Evolutionary conservation across 2,797 vertebrate species (phyloP).

Genomic region (Bucorvus abyssinicus): DNA sequence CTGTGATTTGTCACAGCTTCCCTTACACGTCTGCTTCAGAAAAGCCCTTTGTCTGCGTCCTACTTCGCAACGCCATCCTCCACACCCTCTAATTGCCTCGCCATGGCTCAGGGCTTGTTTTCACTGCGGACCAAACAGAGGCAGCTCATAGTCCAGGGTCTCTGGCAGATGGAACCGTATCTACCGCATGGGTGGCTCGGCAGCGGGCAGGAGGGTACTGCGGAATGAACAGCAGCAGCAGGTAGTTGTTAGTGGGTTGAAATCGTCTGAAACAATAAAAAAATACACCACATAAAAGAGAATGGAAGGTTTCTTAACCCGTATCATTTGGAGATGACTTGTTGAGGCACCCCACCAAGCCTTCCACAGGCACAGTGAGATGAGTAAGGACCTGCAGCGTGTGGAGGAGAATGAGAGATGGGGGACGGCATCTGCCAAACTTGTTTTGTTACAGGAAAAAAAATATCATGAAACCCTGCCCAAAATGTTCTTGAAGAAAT

Average conservation of each 20-base stretch:
- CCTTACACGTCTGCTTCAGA: not conserved
- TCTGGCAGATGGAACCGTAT: not conserved
- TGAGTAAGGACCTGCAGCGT: not conserved
- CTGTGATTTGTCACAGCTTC: not conserved
- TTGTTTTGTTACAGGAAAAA: not conserved
- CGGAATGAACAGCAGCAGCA: not conserved
- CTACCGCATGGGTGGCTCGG: fast-evolving
- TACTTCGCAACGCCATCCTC: not conserved
- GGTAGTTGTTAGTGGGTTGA: not conserved
- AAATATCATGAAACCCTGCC: not conserved
- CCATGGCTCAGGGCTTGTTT: not conserved
- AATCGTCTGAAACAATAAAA: not conserved
- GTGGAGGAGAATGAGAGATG: not conserved
- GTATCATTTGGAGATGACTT: not conserved
- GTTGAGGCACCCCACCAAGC: not conserved
- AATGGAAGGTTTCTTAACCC: not conserved
- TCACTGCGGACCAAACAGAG: not conserved
- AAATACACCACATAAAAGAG: not conserved
- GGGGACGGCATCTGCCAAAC: not conserved
- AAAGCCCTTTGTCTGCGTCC: not conserved
- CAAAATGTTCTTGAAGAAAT: not conserved
- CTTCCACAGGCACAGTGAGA: not conserved
- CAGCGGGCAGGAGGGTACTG: not conserved
- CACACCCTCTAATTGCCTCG: not conserved
- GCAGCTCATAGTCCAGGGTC: not conserved